Percentiles rank a stretch among this genome's conserved stretches.
Evolutionary conservation across 2,888 invertebrate genomes (phyloP).

Genomic region (Ernsta delagoae): DNA sequence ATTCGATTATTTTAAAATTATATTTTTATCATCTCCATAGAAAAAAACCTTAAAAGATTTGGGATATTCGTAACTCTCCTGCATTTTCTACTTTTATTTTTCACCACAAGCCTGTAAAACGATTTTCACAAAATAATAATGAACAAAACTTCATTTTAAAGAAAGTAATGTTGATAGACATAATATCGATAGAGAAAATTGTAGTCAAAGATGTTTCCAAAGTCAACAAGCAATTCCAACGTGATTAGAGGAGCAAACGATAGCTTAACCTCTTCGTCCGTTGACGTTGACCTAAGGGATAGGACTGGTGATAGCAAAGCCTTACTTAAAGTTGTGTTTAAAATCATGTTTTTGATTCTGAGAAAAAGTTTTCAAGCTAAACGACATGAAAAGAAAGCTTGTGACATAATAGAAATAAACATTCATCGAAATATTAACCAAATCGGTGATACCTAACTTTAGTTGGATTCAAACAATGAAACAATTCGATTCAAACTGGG

Average conservation of each 20-base stretch:
- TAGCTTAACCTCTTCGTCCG: constrained; percentile 1
- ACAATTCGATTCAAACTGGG: too few species aligned
- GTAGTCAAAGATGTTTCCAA: not conserved
- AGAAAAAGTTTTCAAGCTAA: not conserved
- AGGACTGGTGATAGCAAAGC: not conserved
- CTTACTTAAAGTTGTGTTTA: not conserved
- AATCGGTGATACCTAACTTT: too few species aligned
- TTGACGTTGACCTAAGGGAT: not conserved
- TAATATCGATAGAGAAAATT: constrained; percentile 12
- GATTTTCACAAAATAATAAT: too few species aligned
- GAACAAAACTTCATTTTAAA: not conserved
- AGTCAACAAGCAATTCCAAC: constrained; percentile 9
- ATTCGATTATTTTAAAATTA: not conserved
- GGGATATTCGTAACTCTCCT: too few species aligned
- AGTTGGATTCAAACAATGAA: too few species aligned
- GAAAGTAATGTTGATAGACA: not conserved
- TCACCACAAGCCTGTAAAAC: too few species aligned
- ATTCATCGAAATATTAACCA: too few species aligned
- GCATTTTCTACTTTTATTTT: too few species aligned
- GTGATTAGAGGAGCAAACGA: constrained; percentile 11
- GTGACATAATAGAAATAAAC: too few species aligned
- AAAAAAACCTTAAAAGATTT: too few species aligned
- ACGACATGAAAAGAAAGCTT: not conserved
- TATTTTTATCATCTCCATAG: too few species aligned
- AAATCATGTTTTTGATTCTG: not conserved